Evolutionary conservation across 1,140 invertebrate species (phyloP), one percentile per base, ranked within the genome.

Genomic region (Venustaconcha ellipsiformis): DNA sequence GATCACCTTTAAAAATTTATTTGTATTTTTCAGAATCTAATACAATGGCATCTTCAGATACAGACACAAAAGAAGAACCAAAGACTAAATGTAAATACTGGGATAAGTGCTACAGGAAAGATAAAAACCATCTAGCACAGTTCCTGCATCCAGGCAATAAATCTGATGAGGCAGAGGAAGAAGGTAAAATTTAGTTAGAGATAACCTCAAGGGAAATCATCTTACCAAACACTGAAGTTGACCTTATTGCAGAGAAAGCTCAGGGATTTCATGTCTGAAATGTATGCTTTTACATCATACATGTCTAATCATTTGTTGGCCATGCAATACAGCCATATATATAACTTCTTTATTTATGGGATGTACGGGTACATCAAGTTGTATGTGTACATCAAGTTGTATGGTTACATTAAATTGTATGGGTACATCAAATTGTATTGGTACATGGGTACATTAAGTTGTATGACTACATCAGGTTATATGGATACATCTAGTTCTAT

Each of bases 31-130:
- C 37, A 48, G 37, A 48, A 48, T 48, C 4, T 48, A 48, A 4
- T 48, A 48, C 37, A 48, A 48, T 48, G 37, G 6, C 37, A 48
- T 48, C 37, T 48, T 48, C 37, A 48, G 37, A 6, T 11, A 48
- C 37, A 48, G 37, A 48, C 37, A 48, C 37, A 48, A 48, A 48
- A 48, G 37, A 48, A 48, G 37, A 48, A 48, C 11, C 37, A 48
- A 48, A 11, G 37, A 48, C 37, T 55, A 69, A 75, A 23, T 76
- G 86, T 70, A 83, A 84, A 76, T 88, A 84, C 66, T 85, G 85
- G 83, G 78, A 78, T 8, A 87, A 86, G 62, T 88, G 86, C 77
- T 88, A 83, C 70, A 81, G 83, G 63, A 87, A 83, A 67, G 81
- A 83, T 48, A 72, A 82, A 58, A 72, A 67, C 14, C 86, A 88